These are phyloP conservation scores for Crotalus helleri DNA, from an alignment of 2,113 vertebrate species.

Conservation along the genomic window DNA sequence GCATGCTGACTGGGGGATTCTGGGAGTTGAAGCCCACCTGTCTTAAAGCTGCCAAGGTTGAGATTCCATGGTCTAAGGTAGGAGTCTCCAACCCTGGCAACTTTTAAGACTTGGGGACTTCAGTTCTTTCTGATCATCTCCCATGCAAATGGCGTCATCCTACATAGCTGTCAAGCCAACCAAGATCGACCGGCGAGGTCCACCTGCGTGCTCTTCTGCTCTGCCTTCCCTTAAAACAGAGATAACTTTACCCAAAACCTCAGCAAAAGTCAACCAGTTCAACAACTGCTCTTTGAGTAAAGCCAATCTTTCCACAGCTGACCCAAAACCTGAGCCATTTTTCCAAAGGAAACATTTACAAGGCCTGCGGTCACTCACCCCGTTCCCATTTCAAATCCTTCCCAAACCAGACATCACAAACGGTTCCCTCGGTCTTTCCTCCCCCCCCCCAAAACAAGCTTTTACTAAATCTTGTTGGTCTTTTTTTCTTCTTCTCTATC, in stretches of 20 bases:
- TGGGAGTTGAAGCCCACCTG: too few relatives aligned
- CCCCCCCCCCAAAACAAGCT: background rate
- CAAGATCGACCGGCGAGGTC: background rate
- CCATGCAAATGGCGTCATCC: too few relatives aligned
- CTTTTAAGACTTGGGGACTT: background rate
- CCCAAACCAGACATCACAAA: background rate
- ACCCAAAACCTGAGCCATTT: background rate
- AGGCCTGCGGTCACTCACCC: background rate
- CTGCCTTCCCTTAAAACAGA: background rate
- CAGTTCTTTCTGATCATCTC: background rate
- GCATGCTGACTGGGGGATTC: fast-evolving
- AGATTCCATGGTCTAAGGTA: background rate
- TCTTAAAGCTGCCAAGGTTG: background rate
- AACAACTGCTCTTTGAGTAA: background rate
- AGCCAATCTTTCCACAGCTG: background rate
- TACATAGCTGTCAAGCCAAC: background rate
- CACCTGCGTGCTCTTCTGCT: background rate
- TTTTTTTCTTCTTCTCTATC: background rate
- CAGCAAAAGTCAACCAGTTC: background rate
- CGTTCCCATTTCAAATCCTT: background rate
- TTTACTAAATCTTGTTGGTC: slow-evolving; percentile 1
- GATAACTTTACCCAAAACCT: background rate
- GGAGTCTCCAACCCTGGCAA: background rate
- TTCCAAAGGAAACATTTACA: too few relatives aligned
- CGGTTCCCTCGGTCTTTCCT: background rate